Base-by-base conservation (phyloP, 2,113 vertebrate species). In the Brachypteracias leptosomus region DNA sequence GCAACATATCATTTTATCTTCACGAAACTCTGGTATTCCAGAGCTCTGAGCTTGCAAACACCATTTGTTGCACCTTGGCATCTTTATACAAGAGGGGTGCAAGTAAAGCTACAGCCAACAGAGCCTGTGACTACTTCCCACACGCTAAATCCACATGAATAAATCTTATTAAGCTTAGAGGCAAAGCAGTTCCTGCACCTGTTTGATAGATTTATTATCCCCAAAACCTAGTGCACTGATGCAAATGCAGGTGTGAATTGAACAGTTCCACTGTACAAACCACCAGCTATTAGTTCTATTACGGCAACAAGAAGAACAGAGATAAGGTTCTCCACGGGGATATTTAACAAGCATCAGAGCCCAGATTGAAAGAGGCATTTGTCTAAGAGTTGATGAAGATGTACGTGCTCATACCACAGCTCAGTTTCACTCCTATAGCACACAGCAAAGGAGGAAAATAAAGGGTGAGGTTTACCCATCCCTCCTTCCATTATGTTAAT, bases 81-180 rank as follows among this genome's bases (percentile, higher is more conserved):
- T 61, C 68, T 52, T 40, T 10, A 57, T 19, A 62, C 22, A 47
- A 19, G 5, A 72, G 54, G 40, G 47, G 21, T 2, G 6, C 79
- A 80, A 65, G 24, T 33, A 52, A 70, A 84, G 24, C 63, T 59
- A 46, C 66, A 85, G 57, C 54, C 44, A 42, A 19, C 6, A 63
- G n/a, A 78, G 59, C 72, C 75, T 58, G 47, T 29, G 31, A 85
- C 83, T 38, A 46, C 35, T 59, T 51, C 73, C 74, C 38, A 68
- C 36, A 42, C 3, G 1, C n/a, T 54, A 88, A 93, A 85, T 73
- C 58, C 72, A 62, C n/a, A 63, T 29, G 47, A 90, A 83, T 77
- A 85, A 92, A 83, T 80, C 91, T 74, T 59, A 66, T 46, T 88
- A 78, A 88, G 82, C 38, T 40, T 46, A 66, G 68, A 90, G 36